phyloP scores from a whole-genome alignment of 2,797 vertebrate species.

The Bucorvus abyssinicus region DNA sequence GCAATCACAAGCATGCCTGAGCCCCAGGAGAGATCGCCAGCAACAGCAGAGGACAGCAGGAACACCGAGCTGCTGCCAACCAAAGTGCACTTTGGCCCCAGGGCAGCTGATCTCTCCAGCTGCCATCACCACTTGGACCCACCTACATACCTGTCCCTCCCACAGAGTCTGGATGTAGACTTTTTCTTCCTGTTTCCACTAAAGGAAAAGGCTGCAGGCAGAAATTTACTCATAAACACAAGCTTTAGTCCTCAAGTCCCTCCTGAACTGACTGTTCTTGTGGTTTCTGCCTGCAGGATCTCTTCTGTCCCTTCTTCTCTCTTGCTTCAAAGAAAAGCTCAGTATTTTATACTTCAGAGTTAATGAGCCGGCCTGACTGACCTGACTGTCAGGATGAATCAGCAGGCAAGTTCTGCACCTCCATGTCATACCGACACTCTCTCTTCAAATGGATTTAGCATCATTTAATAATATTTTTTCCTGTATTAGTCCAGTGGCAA shows the following conservation, averaged over 20 bases:
- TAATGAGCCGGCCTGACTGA: constrained; percentile 7
- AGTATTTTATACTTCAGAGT: not conserved
- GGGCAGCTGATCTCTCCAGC: not conserved
- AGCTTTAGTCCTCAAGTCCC: not conserved
- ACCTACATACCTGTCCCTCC: not conserved
- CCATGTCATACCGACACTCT: not conserved
- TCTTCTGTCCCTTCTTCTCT: not conserved
- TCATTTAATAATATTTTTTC: not conserved
- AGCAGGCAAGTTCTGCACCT: not conserved
- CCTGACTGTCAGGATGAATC: constrained; percentile 25
- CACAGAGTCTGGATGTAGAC: not conserved
- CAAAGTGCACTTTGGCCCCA: not conserved
- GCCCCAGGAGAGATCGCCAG: not conserved
- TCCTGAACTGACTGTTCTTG: not conserved
- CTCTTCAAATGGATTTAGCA: not conserved
- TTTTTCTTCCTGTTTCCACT: not conserved
- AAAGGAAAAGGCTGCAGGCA: not conserved
- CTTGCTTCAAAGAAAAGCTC: not conserved
- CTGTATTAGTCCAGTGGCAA: not conserved
- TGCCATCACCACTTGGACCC: not conserved
- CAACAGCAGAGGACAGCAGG: not conserved
- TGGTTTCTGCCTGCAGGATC: not conserved
- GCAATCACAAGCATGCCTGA: not conserved
- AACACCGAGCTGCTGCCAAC: not conserved
- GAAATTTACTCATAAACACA: not conserved